A percentile compares a stretch with the other conserved stretches of the same genome.
These are phyloP conservation scores for Erynnis tages DNA, from an alignment of 2,888 invertebrate genomes.

Conservation along the genomic window DNA sequence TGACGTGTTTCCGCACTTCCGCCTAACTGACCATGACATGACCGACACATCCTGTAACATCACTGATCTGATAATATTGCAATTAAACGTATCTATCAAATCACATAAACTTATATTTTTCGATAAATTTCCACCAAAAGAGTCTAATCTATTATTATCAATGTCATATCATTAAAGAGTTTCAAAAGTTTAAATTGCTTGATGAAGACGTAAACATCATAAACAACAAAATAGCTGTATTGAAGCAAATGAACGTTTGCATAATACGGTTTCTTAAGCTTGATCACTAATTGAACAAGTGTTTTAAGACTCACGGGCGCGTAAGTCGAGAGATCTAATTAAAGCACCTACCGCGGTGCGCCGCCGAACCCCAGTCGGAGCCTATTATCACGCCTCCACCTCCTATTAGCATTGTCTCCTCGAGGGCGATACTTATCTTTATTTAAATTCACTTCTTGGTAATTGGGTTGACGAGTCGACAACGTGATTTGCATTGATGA, in stretches of 20 bases:
- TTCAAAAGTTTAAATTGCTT: slow-evolving; percentile 17
- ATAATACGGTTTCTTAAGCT: slow-evolving; percentile 64
- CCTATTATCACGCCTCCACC: slow-evolving; percentile 79
- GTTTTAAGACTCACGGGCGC: slow-evolving; percentile 69
- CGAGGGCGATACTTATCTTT: slow-evolving; percentile 82
- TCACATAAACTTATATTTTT: too few relatives aligned
- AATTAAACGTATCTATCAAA: too few relatives aligned
- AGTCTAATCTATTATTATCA: too few relatives aligned
- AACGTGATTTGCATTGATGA: slow-evolving; percentile 82
- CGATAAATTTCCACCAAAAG: too few relatives aligned
- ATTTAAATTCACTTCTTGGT: slow-evolving; percentile 82
- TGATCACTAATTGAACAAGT: slow-evolving; percentile 79
- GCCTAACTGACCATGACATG: slow-evolving; percentile 58
- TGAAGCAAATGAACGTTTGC: slow-evolving; percentile 43
- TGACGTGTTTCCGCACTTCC: slow-evolving; percentile 60
- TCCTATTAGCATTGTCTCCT: slow-evolving; percentile 81
- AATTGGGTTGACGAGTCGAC: slow-evolving; percentile 82
- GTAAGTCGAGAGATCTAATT: slow-evolving; percentile 78
- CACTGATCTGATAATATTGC: too few relatives aligned
- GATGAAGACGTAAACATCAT: slow-evolving; percentile 24
- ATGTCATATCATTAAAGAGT: not conserved
- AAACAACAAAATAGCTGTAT: slow-evolving; percentile 31
- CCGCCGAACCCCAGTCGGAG: slow-evolving; percentile 58
- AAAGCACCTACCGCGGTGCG: slow-evolving; percentile 70
- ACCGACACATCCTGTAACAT: too few relatives aligned